These are phyloP conservation scores for Cossypha niveicapilla DNA, from an alignment of 2,797 vertebrate genomes.

Conservation along the genomic window DNA sequence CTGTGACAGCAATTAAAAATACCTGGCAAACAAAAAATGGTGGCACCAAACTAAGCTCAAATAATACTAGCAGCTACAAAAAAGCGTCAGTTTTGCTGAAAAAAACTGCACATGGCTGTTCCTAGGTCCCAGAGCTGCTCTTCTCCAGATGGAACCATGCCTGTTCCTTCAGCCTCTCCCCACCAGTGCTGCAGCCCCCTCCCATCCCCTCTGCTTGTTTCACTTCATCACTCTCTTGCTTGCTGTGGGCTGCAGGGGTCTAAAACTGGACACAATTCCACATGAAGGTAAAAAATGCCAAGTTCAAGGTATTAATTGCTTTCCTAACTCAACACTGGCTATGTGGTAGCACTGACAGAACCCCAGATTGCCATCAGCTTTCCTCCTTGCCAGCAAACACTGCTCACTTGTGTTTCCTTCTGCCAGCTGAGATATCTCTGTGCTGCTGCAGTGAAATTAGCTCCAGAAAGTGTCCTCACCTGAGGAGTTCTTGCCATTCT, in stretches of 20 bases:
- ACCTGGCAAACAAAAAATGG: not conserved
- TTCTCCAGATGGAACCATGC: not conserved
- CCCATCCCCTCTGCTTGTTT: not conserved
- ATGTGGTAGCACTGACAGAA: accelerated
- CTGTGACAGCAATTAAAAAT: not conserved
- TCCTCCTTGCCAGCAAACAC: not conserved
- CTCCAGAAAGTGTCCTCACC: slow-evolving; percentile 62
- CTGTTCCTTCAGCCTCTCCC: not conserved
- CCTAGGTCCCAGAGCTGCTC: not conserved
- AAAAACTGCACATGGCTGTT: not conserved
- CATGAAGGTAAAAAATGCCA: not conserved
- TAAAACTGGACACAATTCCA: not conserved
- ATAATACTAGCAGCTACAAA: not conserved
- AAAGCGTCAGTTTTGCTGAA: not conserved
- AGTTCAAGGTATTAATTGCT: not conserved
- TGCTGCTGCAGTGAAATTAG: not conserved
- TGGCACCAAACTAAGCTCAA: not conserved
- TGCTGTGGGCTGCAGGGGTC: not conserved
- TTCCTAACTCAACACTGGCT: not conserved
- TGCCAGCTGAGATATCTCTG: accelerated
- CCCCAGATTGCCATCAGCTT: not conserved
- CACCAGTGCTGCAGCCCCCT: not conserved
- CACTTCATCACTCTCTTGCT: not conserved
- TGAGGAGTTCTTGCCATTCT: slow-evolving; percentile 91
- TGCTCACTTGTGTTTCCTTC: not conserved